Evolutionary conservation across 2,797 vertebrate species (phyloP), one percentile per base, ranked within the genome.

Genomic region (Esox masquinongy): DNA sequence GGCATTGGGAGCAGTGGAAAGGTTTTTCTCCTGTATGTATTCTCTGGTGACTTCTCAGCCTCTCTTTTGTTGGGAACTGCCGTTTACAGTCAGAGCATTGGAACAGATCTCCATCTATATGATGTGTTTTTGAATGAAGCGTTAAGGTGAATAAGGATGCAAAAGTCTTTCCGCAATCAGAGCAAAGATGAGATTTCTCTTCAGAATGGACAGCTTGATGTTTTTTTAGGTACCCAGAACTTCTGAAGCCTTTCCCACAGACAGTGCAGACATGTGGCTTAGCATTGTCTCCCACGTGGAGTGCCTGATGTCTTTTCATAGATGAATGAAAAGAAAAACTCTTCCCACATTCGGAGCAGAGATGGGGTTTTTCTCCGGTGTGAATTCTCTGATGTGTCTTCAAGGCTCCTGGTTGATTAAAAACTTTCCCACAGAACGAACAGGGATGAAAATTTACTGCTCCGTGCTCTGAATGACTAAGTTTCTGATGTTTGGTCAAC

Each of bases 281-380:
- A 1, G 14, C 24, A 29, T 26, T 31, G 29, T 15, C 24, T 66
- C 24, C 29, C 15, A 26, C 11, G 22, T 61, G 56, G 12, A 61
- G 56, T 66, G 24, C 14, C 63, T 66, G 63, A 31, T 66, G 63
- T 66, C 63, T 66, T 66, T 17, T 66, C 63, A 66, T 26, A 16
- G 63, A 66, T 5, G 63, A 66, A 26, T 15, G 29, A 34, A 66
- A 29, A 66, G 63, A 66, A 15, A 66, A 66, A 31, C 63, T 29
- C 6, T 66, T 66, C 24, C 63, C 63, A 66, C 63, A 66, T 16
- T 66, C 63, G 4, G 63, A 26, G 8, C 63, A 66, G 14, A 66
- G 63, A 4, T 66, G 63, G 5, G 63, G 63, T 66, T 66, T 66
- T 26, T 66, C 63, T 66, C 56, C 56, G 24, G 56, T 61, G 56